These are phyloP conservation scores for Criorhina ranunculi DNA, from an alignment of 2,888 invertebrate genomes.

Conservation along the genomic window DNA sequence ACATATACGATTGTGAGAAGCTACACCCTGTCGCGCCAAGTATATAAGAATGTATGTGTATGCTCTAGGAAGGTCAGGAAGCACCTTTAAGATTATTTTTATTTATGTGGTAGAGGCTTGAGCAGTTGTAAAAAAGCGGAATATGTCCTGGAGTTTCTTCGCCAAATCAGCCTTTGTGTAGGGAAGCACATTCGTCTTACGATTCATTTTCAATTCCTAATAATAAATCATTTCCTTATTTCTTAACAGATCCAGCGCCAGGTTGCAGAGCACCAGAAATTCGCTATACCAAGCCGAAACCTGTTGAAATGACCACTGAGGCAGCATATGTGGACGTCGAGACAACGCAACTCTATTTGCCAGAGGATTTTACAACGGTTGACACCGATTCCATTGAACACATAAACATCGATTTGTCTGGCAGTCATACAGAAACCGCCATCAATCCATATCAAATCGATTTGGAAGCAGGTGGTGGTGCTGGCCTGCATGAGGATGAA, in stretches of 20 bases:
- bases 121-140: no score
- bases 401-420: conserved; percentile 81
- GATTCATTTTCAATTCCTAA: not conserved
- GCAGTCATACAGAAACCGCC: conserved; percentile 80
- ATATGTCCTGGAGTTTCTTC: no score
- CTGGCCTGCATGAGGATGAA: conserved; percentile 78
- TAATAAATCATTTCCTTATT: not conserved
- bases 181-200: not conserved
- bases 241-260: conserved; percentile 83
- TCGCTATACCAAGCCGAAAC: conserved; percentile 82
- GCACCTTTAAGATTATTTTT: no score
- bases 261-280: conserved; percentile 84
- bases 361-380: conserved; percentile 84
- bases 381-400: conserved; percentile 83
- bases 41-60: no score
- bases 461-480: conserved; percentile 77
- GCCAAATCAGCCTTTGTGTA: no score
- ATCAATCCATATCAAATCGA: conserved; percentile 83
- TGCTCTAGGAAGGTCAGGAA: no score
- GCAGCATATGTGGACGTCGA: conserved; percentile 83
- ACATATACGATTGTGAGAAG: no score
- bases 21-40: no score
- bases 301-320: conserved; percentile 82
- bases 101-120: no score
- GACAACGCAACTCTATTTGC: conserved; percentile 84